phyloP scores from a whole-genome alignment of 2,113 vertebrate species.

The Guaruba guarouba region DNA sequence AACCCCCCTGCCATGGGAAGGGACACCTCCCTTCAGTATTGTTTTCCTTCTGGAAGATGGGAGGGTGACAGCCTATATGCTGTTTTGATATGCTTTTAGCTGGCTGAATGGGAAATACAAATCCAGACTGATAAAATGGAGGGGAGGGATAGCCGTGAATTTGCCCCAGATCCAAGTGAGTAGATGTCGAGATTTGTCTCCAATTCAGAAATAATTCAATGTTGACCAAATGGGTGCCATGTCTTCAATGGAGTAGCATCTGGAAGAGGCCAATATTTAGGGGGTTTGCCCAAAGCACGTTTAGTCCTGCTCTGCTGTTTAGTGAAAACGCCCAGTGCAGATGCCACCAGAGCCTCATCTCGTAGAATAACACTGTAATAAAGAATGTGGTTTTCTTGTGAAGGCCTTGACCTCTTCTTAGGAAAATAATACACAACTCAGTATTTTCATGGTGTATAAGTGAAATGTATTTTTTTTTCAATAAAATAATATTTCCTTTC shows the following conservation, averaged over 20 bases:
- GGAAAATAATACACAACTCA: constrained; percentile 19
- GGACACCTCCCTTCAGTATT: too few species aligned
- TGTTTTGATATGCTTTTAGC: background rate
- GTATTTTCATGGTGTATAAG: constrained; percentile 62
- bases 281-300: constrained; percentile 56
- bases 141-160: background rate
- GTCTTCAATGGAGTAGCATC: background rate
- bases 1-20: too few species aligned
- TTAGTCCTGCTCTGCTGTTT: constrained; percentile 52
- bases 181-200: background rate
- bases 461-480: constrained; percentile 47
- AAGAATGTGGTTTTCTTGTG: constrained; percentile 57
- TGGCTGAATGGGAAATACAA: background rate
- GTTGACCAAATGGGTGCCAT: background rate
- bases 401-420: constrained; percentile 49
- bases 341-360: constrained; percentile 54
- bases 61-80: background rate
- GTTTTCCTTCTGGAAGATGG: background rate
- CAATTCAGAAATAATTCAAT: background rate
- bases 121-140: background rate
- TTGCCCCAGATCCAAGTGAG: background rate
- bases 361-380: constrained; percentile 35
- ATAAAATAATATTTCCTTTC: background rate
- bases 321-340: constrained; percentile 18
- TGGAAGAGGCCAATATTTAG: constrained; percentile 62